These are phyloP conservation scores for Amaurobius ferox DNA, from an alignment of 2,888 invertebrate species.

Conservation along the genomic window DNA sequence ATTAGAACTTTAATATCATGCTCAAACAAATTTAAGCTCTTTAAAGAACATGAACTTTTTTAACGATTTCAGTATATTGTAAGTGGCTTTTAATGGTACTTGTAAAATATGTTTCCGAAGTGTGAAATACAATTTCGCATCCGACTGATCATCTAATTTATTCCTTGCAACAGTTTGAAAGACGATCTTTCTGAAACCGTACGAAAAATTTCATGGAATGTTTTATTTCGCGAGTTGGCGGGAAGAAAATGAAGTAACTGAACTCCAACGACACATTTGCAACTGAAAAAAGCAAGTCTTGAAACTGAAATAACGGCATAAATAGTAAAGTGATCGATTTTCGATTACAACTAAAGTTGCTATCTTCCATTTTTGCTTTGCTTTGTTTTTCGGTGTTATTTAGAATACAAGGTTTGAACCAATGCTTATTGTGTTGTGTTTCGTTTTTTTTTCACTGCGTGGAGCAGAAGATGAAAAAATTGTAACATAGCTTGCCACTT, in stretches of 20 bases:
- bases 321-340: constrained; percentile 65
- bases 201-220: background rate
- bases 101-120: too few relatives aligned
- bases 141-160: background rate
- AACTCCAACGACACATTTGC: constrained; percentile 24
- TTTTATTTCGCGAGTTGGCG: background rate
- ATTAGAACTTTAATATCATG: too few relatives aligned
- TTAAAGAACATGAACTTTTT: too few relatives aligned
- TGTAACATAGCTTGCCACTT: background rate
- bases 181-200: background rate
- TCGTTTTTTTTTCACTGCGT: background rate
- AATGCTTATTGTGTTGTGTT: background rate
- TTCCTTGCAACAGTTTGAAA: background rate
- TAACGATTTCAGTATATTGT: too few relatives aligned
- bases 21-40: too few relatives aligned
- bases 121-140: too few relatives aligned
- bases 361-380: constrained; percentile 23
- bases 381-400: constrained; percentile 13
- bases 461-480: background rate
- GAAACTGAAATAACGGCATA: constrained; percentile 53
- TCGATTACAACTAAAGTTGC: constrained; percentile 63
- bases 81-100: too few relatives aligned
- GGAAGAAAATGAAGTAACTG: constrained; percentile 6
- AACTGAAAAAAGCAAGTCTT: constrained; percentile 1
- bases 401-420: constrained; percentile 3